phyloP scores from a whole-genome alignment of 1,140 invertebrate species.

The Phortica variegata region DNA sequence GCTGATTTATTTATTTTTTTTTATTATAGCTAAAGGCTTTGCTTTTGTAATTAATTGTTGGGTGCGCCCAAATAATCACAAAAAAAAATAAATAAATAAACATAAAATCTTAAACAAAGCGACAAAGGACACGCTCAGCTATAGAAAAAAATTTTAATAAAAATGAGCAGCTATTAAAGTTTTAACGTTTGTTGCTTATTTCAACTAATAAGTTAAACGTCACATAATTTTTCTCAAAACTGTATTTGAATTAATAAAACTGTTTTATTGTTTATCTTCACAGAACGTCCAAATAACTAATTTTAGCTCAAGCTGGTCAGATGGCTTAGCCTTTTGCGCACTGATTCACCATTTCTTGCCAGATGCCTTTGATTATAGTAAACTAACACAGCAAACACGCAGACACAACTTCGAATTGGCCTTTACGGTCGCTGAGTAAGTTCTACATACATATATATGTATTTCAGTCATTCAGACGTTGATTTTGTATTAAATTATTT shows the following conservation, averaged over 20 bases:
- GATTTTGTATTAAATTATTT: not conserved
- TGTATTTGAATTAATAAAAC: slow-evolving; percentile 13
- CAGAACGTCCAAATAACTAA: slow-evolving; percentile 90
- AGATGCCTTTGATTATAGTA: slow-evolving; percentile 90
- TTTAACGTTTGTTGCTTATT: no score
- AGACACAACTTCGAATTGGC: slow-evolving; percentile 94
- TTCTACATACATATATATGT: slow-evolving; percentile 32
- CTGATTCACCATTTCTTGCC: slow-evolving; percentile 94
- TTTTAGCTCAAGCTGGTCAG: slow-evolving; percentile 94
- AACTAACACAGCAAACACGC: slow-evolving; percentile 82
- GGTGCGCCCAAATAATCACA: no score
- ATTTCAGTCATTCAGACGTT: slow-evolving; percentile 1
- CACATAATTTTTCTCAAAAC: no score
- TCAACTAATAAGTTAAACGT: no score
- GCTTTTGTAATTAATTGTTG: no score
- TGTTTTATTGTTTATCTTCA: slow-evolving; percentile 17
- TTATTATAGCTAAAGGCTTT: no score
- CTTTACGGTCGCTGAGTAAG: slow-evolving; percentile 96
- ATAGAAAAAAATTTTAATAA: no score
- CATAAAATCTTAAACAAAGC: no score
- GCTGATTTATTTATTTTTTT: no score
- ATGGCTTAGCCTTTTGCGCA: slow-evolving; percentile 95
- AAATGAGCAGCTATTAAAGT: no score
- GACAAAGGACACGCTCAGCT: no score
- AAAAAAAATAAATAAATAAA: no score